Evolutionary conservation across 64 coral and sea anemone genomes (phyloP).

Genomic region (Pocillopora damicornis): DNA sequence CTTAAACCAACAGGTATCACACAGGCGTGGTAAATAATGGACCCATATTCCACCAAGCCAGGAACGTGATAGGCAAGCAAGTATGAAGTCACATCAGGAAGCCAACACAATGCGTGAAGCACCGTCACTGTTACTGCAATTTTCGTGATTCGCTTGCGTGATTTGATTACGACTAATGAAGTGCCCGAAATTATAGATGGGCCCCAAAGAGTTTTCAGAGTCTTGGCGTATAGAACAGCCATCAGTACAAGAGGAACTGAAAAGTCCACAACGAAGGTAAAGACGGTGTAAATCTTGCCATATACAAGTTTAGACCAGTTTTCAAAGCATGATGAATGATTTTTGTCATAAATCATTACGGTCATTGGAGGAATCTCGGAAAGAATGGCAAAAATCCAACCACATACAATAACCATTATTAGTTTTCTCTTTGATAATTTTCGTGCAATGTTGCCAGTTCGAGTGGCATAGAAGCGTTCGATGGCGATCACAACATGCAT

Average conservation of each 20-base stretch:
- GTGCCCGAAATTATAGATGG: neutral
- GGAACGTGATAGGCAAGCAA: neutral
- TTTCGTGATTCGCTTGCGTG: slow-evolving; percentile 2
- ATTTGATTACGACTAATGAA: neutral
- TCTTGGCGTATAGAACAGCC: neutral
- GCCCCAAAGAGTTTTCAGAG: neutral
- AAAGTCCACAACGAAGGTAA: neutral
- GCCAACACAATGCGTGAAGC: neutral
- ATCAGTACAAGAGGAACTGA: neutral
- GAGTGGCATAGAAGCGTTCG: neutral
- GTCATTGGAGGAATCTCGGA: neutral
- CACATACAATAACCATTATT: neutral
- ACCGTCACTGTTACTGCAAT: neutral
- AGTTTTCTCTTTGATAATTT: neutral
- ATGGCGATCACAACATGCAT: neutral
- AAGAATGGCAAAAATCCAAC: neutral
- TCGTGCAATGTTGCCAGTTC: neutral
- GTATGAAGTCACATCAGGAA: neutral
- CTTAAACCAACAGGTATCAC: neutral
- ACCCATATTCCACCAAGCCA: slow-evolving; percentile 2
- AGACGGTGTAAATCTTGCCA: slow-evolving; percentile 3
- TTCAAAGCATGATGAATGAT: neutral
- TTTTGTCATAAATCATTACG: slow-evolving; percentile 1
- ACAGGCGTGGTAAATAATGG: neutral
- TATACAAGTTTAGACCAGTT: neutral